Percentiles rank a stretch among this genome's conserved stretches.
phyloP scores from a whole-genome alignment of 2,888 invertebrate species.

The Limnephilus lunatus region DNA sequence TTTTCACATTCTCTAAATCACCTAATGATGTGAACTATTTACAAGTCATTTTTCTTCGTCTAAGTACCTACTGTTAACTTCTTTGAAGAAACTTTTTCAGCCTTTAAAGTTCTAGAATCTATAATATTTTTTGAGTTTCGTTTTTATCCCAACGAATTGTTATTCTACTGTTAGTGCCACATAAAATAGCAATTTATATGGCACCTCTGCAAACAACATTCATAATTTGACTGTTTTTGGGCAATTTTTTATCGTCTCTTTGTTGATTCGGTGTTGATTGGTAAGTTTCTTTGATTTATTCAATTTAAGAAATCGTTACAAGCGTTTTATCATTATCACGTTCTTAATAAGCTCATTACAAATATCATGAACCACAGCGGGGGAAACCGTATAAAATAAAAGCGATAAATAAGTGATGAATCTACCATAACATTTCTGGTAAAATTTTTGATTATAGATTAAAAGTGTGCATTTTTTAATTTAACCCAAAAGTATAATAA shows the following conservation, averaged over 20 bases:
- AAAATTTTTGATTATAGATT: background rate
- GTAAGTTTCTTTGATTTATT: background rate
- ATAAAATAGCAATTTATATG: background rate
- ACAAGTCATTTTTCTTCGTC: background rate
- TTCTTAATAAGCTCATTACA: background rate
- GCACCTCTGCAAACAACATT: background rate
- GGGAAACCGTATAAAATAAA: background rate
- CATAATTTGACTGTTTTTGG: background rate
- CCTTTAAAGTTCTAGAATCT: background rate
- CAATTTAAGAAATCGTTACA: background rate
- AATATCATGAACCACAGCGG: background rate
- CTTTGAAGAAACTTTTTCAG: background rate
- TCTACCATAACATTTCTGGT: background rate
- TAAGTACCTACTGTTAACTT: background rate
- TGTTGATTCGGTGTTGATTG: background rate
- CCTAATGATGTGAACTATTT: slow-evolving; percentile 4
- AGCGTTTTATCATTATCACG: background rate
- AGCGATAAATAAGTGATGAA: background rate
- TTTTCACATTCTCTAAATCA: background rate
- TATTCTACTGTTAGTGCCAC: background rate
- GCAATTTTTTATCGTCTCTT: background rate
- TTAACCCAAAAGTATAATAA: background rate
- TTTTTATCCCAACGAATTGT: background rate
- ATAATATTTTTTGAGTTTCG: background rate
- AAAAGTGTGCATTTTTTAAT: background rate